Evolutionary conservation across 2,113 vertebrate species (phyloP), one percentile per base, ranked within the genome.

Genomic region (Fregetta grallaria): DNA sequence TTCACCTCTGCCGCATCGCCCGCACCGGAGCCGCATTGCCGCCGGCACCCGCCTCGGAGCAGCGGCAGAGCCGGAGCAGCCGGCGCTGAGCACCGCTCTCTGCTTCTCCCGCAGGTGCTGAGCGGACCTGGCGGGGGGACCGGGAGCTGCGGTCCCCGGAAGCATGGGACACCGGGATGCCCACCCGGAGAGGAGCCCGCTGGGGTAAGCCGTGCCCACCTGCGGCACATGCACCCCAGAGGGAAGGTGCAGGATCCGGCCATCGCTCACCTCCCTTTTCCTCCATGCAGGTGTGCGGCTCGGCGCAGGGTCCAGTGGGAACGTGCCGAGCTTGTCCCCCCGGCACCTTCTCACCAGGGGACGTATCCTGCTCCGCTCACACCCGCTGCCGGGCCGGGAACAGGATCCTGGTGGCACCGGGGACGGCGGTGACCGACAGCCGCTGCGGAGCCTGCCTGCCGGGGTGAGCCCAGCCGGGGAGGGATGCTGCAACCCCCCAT

Each of bases 131-230:
- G 96, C 44, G 85, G 87, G 26, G 97, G 96, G 88, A 94, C 96
- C 15, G 85, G 98, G 85, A 97, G 94, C 95, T 98, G 98, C 75
- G 88, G 83, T n/a, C 84, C 88, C 85, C 73, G 61, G 76, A 82
- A 92, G 20, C 94, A 32, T 15, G 18, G 74, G 13, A 15, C 27
- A 1, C 50, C 36, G 3, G 89, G 89, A 44, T 99, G 99, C 90
- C 98, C 98, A 0, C 98, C 98, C 0, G 99, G 99, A 42, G 97
- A 98, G 92, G 98, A 99, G 94, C 99, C 99, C 13, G 77, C 91
- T 10, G 97, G 96, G 98, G 99, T 99, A 92, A 99, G 98, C 68
- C 0, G 3, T 23, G 42, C 56, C 38, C 20, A 1, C 13, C 21
- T 0, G 1, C 3, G 15, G 13, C 27, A 1, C 40, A 6, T 7